These are phyloP conservation scores for Ochotona princeps DNA, from an alignment of 2,113 vertebrate species.

Conservation along the genomic window DNA sequence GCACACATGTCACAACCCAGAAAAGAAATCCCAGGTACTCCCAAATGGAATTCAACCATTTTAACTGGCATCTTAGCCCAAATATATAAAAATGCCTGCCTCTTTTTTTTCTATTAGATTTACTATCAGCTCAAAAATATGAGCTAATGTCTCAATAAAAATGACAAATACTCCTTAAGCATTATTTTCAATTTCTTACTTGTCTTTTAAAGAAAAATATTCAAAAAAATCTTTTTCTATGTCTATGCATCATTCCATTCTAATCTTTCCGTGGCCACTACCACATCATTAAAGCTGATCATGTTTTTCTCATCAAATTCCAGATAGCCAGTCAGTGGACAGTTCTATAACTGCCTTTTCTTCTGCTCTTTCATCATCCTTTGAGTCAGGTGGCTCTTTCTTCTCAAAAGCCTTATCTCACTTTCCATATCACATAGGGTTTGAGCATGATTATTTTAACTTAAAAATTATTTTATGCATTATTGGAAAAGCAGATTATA, in stretches of 20 bases:
- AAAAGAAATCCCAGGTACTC: no score
- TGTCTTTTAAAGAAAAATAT: neutral
- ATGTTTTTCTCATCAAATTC: neutral
- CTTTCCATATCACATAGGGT: neutral
- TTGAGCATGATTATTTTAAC: neutral
- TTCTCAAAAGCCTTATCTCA: neutral
- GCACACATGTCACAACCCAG: no score
- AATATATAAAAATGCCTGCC: no score
- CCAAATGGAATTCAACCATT: no score
- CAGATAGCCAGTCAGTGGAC: neutral
- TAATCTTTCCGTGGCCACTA: neutral
- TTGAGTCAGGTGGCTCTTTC: neutral
- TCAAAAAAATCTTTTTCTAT: neutral
- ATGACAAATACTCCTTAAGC: neutral
- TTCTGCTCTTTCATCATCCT: neutral
- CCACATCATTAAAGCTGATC: neutral
- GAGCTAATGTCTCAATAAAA: neutral
- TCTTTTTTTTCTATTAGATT: neutral
- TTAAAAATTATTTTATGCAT: no score
- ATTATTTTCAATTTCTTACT: neutral
- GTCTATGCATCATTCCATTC: neutral
- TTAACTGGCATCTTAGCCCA: no score
- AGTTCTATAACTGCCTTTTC: neutral
- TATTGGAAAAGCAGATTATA: no score
- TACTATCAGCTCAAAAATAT: neutral